A percentile compares a stretch with the other conserved stretches of the same genome.
Conservation (phyloP, 2,888 invertebrate genomes). For the Germaria angustata region DNA sequence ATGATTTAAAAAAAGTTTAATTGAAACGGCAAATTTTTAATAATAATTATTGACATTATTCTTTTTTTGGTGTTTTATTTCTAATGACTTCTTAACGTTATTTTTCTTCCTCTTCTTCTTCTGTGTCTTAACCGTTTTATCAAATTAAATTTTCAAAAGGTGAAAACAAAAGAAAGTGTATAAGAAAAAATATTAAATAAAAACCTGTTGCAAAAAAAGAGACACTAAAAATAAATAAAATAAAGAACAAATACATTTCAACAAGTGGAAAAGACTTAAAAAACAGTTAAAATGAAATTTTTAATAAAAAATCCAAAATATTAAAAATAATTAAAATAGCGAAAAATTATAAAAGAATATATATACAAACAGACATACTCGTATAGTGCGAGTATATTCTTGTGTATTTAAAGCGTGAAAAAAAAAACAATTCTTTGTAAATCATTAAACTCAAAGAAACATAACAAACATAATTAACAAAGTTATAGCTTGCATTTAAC, state of each 20-base stretch:
- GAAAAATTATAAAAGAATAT: slow-evolving; percentile 27
- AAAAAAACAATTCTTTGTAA: slow-evolving; percentile 43
- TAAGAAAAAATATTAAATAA: slow-evolving; percentile 14
- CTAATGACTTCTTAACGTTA: slow-evolving; percentile 28
- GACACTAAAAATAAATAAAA: slow-evolving; percentile 31
- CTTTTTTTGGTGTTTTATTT: slow-evolving; percentile 8
- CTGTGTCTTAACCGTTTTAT: slow-evolving; percentile 11
- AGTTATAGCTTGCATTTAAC: slow-evolving; percentile 43
- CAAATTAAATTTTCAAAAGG: slow-evolving; percentile 16
- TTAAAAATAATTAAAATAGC: slow-evolving; percentile 28
- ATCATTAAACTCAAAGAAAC: slow-evolving; percentile 25
- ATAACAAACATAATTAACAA: slow-evolving; percentile 47
- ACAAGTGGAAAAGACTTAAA: slow-evolving; percentile 67
- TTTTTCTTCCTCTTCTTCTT: background rate
- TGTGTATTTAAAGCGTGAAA: slow-evolving; percentile 13
- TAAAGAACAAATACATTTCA: background rate
- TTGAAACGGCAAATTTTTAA: slow-evolving; percentile 12
- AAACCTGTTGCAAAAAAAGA: slow-evolving; percentile 46
- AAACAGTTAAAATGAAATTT: slow-evolving; percentile 62
- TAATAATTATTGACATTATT: slow-evolving; percentile 45
- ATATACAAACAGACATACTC: too few relatives aligned
- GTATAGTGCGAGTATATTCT: background rate
- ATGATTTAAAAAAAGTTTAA: background rate
- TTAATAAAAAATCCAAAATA: slow-evolving; percentile 71
- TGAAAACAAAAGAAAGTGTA: slow-evolving; percentile 44